Conservation (phyloP, 2,797 vertebrate species). For the Sebastes jordani region DNA sequence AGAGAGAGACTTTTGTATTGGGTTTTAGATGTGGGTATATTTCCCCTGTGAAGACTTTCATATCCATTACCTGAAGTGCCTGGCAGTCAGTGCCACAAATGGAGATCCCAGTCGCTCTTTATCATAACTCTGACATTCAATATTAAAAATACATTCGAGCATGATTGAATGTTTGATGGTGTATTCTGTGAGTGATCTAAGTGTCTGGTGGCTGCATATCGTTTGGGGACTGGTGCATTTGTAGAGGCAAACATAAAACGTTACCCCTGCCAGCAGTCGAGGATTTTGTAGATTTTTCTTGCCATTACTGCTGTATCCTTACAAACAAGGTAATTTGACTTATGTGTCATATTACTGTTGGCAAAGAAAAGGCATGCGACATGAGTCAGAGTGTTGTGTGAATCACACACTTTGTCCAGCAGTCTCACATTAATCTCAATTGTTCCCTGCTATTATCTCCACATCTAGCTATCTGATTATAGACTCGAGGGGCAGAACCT, state of each 20-base stretch:
- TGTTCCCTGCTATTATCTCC: slow-evolving; percentile 44
- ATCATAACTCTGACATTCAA: slow-evolving; percentile 71
- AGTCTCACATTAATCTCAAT: slow-evolving; percentile 37
- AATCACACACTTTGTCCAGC: slow-evolving; percentile 6
- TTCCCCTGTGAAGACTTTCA: slow-evolving; percentile 64
- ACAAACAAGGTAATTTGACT: slow-evolving; percentile 19
- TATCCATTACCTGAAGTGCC: slow-evolving; percentile 69
- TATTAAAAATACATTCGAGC: slow-evolving; percentile 79
- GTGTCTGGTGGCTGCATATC: slow-evolving; percentile 49
- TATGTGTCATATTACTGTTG: slow-evolving; percentile 10
- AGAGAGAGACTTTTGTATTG: slow-evolving; percentile 13
- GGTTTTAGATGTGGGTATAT: slow-evolving; percentile 54
- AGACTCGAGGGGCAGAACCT: slow-evolving; percentile 16
- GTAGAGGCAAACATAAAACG: slow-evolving; percentile 33
- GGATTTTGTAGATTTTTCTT: background rate
- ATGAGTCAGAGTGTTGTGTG: background rate
- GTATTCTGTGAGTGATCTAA: slow-evolving; percentile 62
- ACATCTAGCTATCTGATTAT: slow-evolving; percentile 48
- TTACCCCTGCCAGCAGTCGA: background rate
- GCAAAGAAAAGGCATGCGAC: slow-evolving; percentile 5
- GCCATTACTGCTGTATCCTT: background rate
- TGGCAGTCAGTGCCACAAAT: slow-evolving; percentile 54
- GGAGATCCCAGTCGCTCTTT: slow-evolving; percentile 62
- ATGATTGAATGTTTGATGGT: slow-evolving; percentile 74
- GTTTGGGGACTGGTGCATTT: slow-evolving; percentile 25